Percentiles rank a stretch among this genome's conserved stretches.
These are phyloP conservation scores for Scaptomyza pallida DNA, from an alignment of 1,140 invertebrate genomes.

Conservation along the genomic window DNA sequence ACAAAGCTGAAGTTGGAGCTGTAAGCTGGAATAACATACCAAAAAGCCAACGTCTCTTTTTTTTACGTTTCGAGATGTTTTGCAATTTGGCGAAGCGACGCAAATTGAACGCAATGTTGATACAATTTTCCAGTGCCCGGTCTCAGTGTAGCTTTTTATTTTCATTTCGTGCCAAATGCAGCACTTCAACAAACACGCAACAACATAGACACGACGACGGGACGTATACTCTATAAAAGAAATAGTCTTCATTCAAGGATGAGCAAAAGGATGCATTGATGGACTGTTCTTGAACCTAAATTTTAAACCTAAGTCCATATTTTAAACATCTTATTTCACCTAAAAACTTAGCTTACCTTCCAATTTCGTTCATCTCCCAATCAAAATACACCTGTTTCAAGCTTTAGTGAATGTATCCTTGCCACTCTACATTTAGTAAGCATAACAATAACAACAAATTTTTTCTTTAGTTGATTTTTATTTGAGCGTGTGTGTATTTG, in stretches of 20 bases:
- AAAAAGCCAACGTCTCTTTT: constrained; percentile 37
- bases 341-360: too few species aligned
- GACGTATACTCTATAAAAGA: constrained; percentile 5
- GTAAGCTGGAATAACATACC: constrained; percentile 32
- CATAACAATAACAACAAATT: constrained; percentile 37
- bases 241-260: too few species aligned
- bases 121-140: constrained; percentile 60
- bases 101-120: constrained; percentile 73
- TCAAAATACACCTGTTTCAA: too few species aligned
- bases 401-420: constrained; percentile 6
- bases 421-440: neutral
- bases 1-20: constrained; percentile 28
- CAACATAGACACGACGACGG: neutral
- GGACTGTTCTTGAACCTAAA: too few species aligned
- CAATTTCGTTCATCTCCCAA: too few species aligned
- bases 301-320: too few species aligned
- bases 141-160: constrained; percentile 27
- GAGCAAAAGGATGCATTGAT: too few species aligned
- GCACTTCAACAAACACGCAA: constrained; percentile 9
- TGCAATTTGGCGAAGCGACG: constrained; percentile 68
- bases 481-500: constrained; percentile 19
- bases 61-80: constrained; percentile 34
- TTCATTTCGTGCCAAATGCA: constrained; percentile 39
- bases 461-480: constrained; percentile 50
- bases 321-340: too few species aligned